Evolutionary conservation across 2,888 invertebrate species (phyloP).

Genomic region (Erebia palarica): DNA sequence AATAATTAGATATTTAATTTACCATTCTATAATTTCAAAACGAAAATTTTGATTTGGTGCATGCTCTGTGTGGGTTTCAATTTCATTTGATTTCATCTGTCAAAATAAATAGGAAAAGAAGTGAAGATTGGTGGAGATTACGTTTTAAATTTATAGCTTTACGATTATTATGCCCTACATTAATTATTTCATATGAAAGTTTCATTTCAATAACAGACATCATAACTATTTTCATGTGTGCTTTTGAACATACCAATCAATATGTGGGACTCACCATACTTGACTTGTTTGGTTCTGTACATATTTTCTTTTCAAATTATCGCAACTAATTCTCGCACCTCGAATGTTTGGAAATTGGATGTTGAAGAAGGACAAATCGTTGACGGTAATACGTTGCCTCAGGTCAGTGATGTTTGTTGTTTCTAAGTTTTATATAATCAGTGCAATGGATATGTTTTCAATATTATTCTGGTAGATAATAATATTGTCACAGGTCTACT

Average conservation of each 20-base stretch:
- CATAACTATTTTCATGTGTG: slow-evolving; percentile 61
- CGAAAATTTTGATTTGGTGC: not conserved
- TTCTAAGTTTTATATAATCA: slow-evolving; percentile 39
- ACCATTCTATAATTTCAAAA: too few species aligned
- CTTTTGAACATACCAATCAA: slow-evolving; percentile 59
- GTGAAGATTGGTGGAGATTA: slow-evolving; percentile 51
- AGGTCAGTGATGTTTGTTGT: slow-evolving; percentile 62
- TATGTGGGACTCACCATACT: slow-evolving; percentile 82
- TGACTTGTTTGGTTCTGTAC: slow-evolving; percentile 85
- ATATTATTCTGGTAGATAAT: slow-evolving; percentile 30
- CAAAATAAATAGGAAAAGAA: slow-evolving; percentile 51
- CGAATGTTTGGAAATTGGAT: slow-evolving; percentile 92
- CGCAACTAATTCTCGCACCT: slow-evolving; percentile 90
- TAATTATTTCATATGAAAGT: slow-evolving; percentile 56
- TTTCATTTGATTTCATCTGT: slow-evolving; percentile 38
- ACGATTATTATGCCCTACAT: slow-evolving; percentile 52
- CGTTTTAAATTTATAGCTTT: slow-evolving; percentile 57
- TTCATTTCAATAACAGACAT: slow-evolving; percentile 47
- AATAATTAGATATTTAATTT: too few species aligned
- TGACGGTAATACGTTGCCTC: slow-evolving; percentile 83
- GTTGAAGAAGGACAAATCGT: slow-evolving; percentile 89
- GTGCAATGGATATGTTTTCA: slow-evolving; percentile 24
- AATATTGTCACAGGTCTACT: slow-evolving; percentile 24
- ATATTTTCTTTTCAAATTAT: slow-evolving; percentile 88
- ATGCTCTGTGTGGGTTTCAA: not conserved